Evolutionary conservation across 2,888 invertebrate species (phyloP), one percentile per base, ranked within the genome.

Genomic region (Meta bourneti): DNA sequence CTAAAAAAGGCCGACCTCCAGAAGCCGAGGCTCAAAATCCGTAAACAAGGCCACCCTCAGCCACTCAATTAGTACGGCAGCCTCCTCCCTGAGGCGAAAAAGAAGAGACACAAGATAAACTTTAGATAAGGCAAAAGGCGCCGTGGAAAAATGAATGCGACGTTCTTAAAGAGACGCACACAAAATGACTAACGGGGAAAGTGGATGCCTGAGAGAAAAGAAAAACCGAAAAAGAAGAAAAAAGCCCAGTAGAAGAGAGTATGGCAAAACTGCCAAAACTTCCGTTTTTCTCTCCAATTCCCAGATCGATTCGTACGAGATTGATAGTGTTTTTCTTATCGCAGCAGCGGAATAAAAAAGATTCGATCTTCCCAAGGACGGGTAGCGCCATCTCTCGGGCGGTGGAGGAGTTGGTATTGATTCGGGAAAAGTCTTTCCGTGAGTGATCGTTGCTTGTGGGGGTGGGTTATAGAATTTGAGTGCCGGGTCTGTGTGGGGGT

Each of bases 321-420:
- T 89, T 89, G 89, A 89, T 89, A 89, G 83, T 89, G 89, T 84
- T 89, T 89, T 89, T 89, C 89, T 89, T 89, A 89, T 89, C 83
- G 87, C 49, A 54, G 52, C 19, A 71, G 77, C 71, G 11, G n/a
- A 78, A 72, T 9, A 61, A 80, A 72, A 74, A 80, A 80, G 54
- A 75, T 13, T 71, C 6, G 49, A 61, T 72, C 20, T 49, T 74
- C 61, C 16, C 61, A 61, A 11, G n/a, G 79, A 7, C 16, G 49
- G n/a, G n/a, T 16, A 34, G 89, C 83, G 89, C 89, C 89, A 89
- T 89, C 89, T 89, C n/a, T 72, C 9, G 89, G 19, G 9, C 0
- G 19, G 6, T 6, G 7, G 13, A 0, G 13, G 48, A 71, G 9
- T 71, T 48, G 78, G 9, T 78, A 89, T 89, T 78, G 89, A 89